These are phyloP conservation scores for Harpalus rufipes DNA, from an alignment of 2,888 invertebrate genomes.

Conservation along the genomic window DNA sequence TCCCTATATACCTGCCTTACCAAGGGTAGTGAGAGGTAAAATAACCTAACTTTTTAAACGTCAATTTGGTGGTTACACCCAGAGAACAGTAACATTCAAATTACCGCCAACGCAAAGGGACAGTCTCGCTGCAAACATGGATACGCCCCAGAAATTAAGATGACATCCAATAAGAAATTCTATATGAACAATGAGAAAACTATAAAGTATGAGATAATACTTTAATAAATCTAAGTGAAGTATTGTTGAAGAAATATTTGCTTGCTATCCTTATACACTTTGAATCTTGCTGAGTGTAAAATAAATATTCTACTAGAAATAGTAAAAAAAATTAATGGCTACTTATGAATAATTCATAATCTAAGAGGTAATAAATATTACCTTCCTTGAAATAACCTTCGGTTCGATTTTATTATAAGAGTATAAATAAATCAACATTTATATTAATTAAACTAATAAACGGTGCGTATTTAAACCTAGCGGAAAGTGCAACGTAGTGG, in stretches of 20 bases:
- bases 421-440: slow-evolving; percentile 42
- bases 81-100: no score
- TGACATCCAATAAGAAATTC: no score
- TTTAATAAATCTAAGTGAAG: neutral
- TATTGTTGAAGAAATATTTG: slow-evolving; percentile 5
- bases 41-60: no score
- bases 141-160: no score
- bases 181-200: no score
- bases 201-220: neutral
- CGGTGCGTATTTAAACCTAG: slow-evolving; percentile 10
- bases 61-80: no score
- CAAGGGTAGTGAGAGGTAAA: no score
- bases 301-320: neutral
- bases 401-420: slow-evolving; percentile 37
- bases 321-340: neutral
- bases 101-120: no score
- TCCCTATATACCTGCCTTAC: no score
- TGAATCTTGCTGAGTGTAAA: neutral
- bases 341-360: slow-evolving; percentile 38
- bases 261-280: neutral
- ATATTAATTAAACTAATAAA: slow-evolving; percentile 40
- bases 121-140: no score
- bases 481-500: slow-evolving; percentile 26
- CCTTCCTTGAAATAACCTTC: slow-evolving; percentile 41
- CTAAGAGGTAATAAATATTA: slow-evolving; percentile 10